Percentiles rank a stretch among this genome's conserved stretches.
Conservation (phyloP, 2,113 vertebrate genomes). For the Rhodinocichla rosea region DNA sequence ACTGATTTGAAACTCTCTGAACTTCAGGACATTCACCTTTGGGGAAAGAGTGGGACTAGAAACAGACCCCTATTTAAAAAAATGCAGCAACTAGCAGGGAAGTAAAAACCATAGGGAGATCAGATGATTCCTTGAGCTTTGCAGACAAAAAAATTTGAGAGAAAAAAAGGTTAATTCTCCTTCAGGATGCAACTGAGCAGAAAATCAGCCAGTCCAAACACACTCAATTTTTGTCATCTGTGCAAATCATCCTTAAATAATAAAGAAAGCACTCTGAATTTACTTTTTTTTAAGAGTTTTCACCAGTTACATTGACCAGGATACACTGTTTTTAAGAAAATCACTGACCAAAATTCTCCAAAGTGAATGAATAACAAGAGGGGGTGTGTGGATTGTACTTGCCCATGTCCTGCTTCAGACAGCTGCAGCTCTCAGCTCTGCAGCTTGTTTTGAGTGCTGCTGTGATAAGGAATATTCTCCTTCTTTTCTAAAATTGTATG, state of each 20-base stretch:
- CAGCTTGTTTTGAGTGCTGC: not conserved
- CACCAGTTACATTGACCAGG: not conserved
- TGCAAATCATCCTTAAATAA: not conserved
- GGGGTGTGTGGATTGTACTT: not conserved
- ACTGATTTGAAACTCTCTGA: not conserved
- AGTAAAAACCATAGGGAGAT: not conserved
- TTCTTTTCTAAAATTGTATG: not conserved
- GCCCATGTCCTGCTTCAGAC: not conserved
- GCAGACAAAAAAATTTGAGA: not conserved
- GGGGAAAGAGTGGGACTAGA: not conserved
- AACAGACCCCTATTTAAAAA: not conserved
- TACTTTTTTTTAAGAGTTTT: not conserved
- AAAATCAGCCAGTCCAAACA: not conserved
- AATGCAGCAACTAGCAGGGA: not conserved
- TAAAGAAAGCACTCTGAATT: not conserved
- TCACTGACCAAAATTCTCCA: not conserved
- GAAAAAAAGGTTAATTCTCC: not conserved
- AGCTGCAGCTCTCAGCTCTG: not conserved
- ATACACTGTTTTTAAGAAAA: not conserved
- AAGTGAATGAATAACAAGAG: not conserved
- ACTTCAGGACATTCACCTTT: not conserved
- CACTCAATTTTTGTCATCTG: accelerated
- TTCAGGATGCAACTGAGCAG: not conserved
- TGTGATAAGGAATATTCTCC: not conserved
- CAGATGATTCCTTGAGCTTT: not conserved